Conservation (phyloP, 1,140 invertebrate species). For the Muscidifurax raptorellus region DNA sequence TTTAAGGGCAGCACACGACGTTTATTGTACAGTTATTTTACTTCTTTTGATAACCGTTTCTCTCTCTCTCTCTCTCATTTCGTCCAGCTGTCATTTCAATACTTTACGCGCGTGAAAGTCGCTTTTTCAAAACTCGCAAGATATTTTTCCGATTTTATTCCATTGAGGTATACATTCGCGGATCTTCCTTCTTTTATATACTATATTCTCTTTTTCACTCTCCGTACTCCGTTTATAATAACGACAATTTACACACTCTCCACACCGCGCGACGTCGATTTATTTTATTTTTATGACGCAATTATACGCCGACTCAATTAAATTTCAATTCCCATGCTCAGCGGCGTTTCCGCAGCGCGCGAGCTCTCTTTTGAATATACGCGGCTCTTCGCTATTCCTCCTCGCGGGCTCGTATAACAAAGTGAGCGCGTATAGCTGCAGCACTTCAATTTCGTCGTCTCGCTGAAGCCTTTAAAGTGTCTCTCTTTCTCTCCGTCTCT, state of each 20-base stretch:
- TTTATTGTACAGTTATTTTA: constrained; percentile 4
- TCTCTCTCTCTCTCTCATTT: not conserved
- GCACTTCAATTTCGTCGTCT: constrained; percentile 46
- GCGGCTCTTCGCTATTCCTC: constrained; percentile 18
- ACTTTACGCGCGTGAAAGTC: not conserved
- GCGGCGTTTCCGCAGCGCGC: not conserved
- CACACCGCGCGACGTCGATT: not conserved
- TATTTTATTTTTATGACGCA: not conserved
- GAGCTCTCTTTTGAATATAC: constrained; percentile 24
- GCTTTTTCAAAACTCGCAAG: not conserved
- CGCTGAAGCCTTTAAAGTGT: constrained; percentile 46
- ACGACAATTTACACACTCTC: not conserved
- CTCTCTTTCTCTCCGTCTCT: not conserved
- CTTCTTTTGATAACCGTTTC: not conserved
- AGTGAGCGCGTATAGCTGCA: constrained; percentile 32
- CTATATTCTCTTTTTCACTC: not conserved
- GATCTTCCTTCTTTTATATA: not conserved
- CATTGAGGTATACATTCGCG: too few relatives aligned
- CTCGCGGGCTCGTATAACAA: constrained; percentile 30
- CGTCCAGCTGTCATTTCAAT: not conserved
- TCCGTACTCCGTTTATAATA: not conserved
- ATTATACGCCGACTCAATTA: constrained; percentile 20
- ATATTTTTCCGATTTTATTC: not conserved
- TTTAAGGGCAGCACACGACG: not conserved
- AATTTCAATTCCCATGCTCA: constrained; percentile 34